phyloP scores from a whole-genome alignment of 2,113 vertebrate species.

The Melospiza melodia region DNA sequence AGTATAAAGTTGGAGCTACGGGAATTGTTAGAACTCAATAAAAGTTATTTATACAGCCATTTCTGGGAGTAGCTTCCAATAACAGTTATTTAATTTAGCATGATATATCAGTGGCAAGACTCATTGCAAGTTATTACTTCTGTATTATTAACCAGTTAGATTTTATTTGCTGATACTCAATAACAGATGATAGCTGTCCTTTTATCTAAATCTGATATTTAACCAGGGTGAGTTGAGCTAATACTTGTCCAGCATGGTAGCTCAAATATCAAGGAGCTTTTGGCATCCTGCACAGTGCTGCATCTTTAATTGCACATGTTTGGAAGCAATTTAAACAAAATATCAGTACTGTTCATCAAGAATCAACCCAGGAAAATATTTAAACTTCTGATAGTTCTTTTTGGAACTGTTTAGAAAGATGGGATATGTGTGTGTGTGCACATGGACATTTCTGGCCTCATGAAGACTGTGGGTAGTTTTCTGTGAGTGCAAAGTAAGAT shows the following conservation, averaged over 20 bases:
- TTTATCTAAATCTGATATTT: neutral
- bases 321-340: neutral
- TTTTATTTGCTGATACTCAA: neutral
- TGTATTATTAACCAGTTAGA: conserved; percentile 24
- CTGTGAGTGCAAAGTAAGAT: neutral
- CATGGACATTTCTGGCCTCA: accelerated
- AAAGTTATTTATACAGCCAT: conserved; percentile 42
- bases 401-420: neutral
- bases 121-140: conserved; percentile 13
- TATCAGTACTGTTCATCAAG: neutral
- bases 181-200: neutral
- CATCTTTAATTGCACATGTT: neutral
- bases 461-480: neutral
- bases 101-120: neutral
- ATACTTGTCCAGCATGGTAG: neutral
- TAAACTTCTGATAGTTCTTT: neutral
- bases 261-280: neutral
- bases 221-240: neutral
- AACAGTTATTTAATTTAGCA: neutral
- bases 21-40: neutral
- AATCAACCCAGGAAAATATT: neutral
- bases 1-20: neutral
- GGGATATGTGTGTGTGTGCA: neutral
- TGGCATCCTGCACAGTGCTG: neutral
- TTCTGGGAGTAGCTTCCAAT: neutral